These are phyloP conservation scores for Cranoglanis bouderius DNA, from an alignment of 2,113 vertebrate genomes.

Conservation along the genomic window DNA sequence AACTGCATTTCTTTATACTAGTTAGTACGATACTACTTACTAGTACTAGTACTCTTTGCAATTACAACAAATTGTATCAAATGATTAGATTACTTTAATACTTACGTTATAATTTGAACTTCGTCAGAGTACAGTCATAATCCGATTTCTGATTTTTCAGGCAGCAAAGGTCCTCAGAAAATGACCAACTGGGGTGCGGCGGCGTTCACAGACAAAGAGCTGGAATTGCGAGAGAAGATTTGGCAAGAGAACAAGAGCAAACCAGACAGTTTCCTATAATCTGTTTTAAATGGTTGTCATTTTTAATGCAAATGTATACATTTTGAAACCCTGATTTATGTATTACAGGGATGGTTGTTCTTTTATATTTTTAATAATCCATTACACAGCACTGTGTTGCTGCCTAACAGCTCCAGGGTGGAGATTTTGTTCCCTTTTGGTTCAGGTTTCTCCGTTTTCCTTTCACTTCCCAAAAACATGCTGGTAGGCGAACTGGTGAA, in stretches of 20 bases:
- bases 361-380: not conserved
- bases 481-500: not conserved
- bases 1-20: not conserved
- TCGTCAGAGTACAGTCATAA: not conserved
- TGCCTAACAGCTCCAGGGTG: not conserved
- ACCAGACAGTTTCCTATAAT: slow-evolving; percentile 58
- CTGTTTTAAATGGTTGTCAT: not conserved
- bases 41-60: not conserved
- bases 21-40: not conserved
- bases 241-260: slow-evolving; percentile 87
- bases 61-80: not conserved
- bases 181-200: slow-evolving; percentile 94
- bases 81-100: not conserved
- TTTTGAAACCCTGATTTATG: not conserved
- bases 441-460: not conserved
- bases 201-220: slow-evolving; percentile 86
- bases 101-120: not conserved
- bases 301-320: not conserved
- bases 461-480: not conserved
- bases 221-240: slow-evolving; percentile 81
- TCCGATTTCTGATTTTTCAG: slow-evolving; percentile 64
- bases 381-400: not conserved
- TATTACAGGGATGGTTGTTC: not conserved
- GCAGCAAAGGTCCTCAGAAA: slow-evolving; percentile 78
- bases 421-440: too few relatives aligned